These are phyloP conservation scores for Catalaphyllia jardinei DNA, from an alignment of 64 coral and sea anemone species.

Conservation along the genomic window DNA sequence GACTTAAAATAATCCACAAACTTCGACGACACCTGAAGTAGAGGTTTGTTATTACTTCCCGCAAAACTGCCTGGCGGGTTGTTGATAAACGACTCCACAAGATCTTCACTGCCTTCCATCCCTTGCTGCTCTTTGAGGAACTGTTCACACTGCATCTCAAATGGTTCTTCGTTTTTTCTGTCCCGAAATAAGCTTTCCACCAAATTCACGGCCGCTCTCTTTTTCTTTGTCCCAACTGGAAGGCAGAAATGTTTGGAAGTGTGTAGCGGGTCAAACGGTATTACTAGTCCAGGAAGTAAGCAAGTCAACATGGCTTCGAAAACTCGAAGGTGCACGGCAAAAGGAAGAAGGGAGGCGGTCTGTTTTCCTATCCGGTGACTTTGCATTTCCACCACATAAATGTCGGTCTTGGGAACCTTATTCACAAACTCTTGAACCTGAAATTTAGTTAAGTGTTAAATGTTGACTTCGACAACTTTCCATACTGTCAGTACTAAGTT, in stretches of 20 bases:
- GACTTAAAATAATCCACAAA: constrained; percentile 87
- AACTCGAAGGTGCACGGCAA: constrained; percentile 90
- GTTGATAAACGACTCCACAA: constrained; percentile 61
- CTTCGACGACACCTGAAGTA: constrained; percentile 67
- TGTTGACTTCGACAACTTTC: too few species aligned
- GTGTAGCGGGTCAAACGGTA: constrained; percentile 76
- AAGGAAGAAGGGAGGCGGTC: constrained; percentile 79
- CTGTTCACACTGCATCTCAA: constrained; percentile 78
- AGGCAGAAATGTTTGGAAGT: constrained; percentile 90
- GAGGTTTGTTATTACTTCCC: constrained; percentile 48
- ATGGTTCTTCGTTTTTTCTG: constrained; percentile 65
- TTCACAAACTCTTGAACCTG: constrained; percentile 86
- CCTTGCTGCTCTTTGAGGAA: constrained; percentile 87
- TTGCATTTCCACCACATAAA: constrained; percentile 93
- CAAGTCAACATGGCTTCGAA: constrained; percentile 94
- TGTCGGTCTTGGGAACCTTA: constrained; percentile 72
- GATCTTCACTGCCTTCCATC: constrained; percentile 79
- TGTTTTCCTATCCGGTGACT: constrained; percentile 93
- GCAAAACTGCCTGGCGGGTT: neutral
- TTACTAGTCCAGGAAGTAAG: constrained; percentile 56
- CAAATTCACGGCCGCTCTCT: constrained; percentile 84
- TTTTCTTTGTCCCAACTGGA: constrained; percentile 60
- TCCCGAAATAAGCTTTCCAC: constrained; percentile 85
- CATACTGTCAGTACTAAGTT: too few species aligned
- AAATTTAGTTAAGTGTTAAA: neutral